Evolutionary conservation across 2,797 vertebrate genomes (phyloP).

Genomic region (Meda fulgida): DNA sequence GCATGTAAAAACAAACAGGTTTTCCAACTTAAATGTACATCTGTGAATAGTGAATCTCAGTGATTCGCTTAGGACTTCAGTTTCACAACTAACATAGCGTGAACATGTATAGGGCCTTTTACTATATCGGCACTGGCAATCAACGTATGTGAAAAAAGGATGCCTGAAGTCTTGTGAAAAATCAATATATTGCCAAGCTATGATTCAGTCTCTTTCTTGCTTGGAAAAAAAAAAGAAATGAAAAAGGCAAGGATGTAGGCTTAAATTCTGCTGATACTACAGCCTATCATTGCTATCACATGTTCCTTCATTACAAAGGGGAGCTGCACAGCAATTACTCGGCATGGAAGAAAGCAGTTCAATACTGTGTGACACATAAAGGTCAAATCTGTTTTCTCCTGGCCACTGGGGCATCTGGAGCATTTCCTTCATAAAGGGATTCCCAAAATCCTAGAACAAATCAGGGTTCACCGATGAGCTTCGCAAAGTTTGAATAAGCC

Average conservation of each 20-base stretch:
- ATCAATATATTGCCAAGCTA: slow-evolving; percentile 37
- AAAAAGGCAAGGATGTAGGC: slow-evolving; percentile 53
- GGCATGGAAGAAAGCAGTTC: slow-evolving; percentile 63
- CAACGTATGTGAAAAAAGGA: slow-evolving; percentile 47
- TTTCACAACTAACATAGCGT: slow-evolving; percentile 59
- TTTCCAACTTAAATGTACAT: slow-evolving; percentile 63
- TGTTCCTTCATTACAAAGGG: slow-evolving; percentile 58
- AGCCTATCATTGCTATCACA: slow-evolving; percentile 62
- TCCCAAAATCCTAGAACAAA: slow-evolving; percentile 66
- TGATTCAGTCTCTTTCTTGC: slow-evolving; percentile 50
- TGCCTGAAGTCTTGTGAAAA: slow-evolving; percentile 45
- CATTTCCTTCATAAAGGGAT: slow-evolving; percentile 62
- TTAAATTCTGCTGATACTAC: slow-evolving; percentile 54
- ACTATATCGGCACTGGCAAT: slow-evolving; percentile 47
- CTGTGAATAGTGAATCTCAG: slow-evolving; percentile 55
- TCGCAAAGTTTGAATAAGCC: slow-evolving; percentile 60
- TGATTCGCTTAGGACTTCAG: slow-evolving; percentile 62
- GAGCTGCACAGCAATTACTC: slow-evolving; percentile 63
- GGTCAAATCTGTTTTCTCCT: slow-evolving; percentile 70
- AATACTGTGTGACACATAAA: slow-evolving; percentile 69
- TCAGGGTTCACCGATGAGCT: slow-evolving; percentile 57
- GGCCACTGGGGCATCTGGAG: slow-evolving; percentile 66
- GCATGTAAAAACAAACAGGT: slow-evolving; percentile 71
- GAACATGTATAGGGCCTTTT: slow-evolving; percentile 56
- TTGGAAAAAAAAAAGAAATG: background rate